These are phyloP conservation scores for Amphipoea lucens DNA, from an alignment of 2,888 invertebrate species.

Conservation along the genomic window DNA sequence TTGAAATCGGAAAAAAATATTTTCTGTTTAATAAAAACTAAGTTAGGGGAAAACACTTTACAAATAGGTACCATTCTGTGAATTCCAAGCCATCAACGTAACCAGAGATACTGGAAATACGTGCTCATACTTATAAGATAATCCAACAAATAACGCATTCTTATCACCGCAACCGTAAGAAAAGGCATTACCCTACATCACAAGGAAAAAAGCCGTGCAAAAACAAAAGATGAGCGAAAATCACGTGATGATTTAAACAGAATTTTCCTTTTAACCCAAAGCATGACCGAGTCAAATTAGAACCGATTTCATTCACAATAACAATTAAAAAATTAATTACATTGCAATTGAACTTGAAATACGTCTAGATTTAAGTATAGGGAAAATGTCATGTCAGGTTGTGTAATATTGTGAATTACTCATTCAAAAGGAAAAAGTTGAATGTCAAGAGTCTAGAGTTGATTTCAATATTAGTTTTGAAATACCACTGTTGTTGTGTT, in stretches of 20 bases:
- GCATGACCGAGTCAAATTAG: conserved; percentile 40
- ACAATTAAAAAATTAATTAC: conserved; percentile 52
- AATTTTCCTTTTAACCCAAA: conserved; percentile 18
- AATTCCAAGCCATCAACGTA: conserved; percentile 10
- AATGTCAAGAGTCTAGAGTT: conserved; percentile 56
- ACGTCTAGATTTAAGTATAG: conserved; percentile 23
- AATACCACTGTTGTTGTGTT: conserved; percentile 52
- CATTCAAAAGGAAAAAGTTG: conserved; percentile 67
- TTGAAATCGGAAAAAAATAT: background rate
- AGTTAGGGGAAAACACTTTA: background rate
- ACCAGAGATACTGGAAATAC: conserved; percentile 22
- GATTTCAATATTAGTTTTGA: conserved; percentile 51
- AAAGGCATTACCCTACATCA: conserved; percentile 13
- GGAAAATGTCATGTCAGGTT: conserved; percentile 48
- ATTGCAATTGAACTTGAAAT: conserved; percentile 37
- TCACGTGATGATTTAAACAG: conserved; percentile 44
- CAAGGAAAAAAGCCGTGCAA: conserved; percentile 42
- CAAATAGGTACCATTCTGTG: background rate
- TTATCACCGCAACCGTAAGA: conserved; percentile 22
- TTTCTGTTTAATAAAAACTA: background rate
- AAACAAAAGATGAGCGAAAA: conserved; percentile 48
- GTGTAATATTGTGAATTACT: conserved; percentile 65
- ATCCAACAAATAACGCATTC: conserved; percentile 9
- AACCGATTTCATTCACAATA: conserved; percentile 23
- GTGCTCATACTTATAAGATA: conserved; percentile 26